Evolutionary conservation across 2,888 invertebrate species (phyloP).

Genomic region (Pogonocherus hispidulus): DNA sequence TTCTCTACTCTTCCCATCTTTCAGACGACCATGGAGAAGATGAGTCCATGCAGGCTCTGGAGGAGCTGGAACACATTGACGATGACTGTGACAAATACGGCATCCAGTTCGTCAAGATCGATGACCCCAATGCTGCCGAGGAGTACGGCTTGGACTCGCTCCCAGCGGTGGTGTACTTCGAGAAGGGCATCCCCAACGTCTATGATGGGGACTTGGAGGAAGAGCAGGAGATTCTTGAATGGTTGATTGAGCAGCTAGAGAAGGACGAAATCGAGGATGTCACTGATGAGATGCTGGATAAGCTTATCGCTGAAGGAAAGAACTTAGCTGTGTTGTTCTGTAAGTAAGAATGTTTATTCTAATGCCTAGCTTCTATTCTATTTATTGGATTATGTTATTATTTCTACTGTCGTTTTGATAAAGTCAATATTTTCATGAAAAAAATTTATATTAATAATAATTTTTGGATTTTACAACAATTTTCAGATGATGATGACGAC

Average conservation of each 20-base stretch:
- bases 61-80: conserved; percentile 92
- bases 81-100: conserved; percentile 94
- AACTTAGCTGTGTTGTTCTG: conserved; percentile 92
- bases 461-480: too few relatives aligned
- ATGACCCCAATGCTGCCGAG: conserved; percentile 85
- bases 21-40: conserved; percentile 91
- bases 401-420: too few relatives aligned
- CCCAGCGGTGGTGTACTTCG: conserved; percentile 92
- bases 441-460: too few relatives aligned
- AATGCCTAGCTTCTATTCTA: too few relatives aligned
- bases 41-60: conserved; percentile 87
- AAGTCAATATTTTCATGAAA: too few relatives aligned
- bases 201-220: conserved; percentile 92
- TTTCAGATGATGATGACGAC: conserved; percentile 88
- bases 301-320: conserved; percentile 89
- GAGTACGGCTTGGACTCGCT: conserved; percentile 87
- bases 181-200: conserved; percentile 92
- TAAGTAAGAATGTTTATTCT: conserved; percentile 69
- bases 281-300: conserved; percentile 94
- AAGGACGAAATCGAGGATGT: conserved; percentile 96
- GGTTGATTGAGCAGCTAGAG: conserved; percentile 89
- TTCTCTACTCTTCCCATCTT: conserved; percentile 15
- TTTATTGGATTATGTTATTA: too few relatives aligned
- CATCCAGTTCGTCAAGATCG: conserved; percentile 94
- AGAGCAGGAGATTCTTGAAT: conserved; percentile 90